Conservation (phyloP, 2,888 invertebrate species). For the Scrobipalpa costella region DNA sequence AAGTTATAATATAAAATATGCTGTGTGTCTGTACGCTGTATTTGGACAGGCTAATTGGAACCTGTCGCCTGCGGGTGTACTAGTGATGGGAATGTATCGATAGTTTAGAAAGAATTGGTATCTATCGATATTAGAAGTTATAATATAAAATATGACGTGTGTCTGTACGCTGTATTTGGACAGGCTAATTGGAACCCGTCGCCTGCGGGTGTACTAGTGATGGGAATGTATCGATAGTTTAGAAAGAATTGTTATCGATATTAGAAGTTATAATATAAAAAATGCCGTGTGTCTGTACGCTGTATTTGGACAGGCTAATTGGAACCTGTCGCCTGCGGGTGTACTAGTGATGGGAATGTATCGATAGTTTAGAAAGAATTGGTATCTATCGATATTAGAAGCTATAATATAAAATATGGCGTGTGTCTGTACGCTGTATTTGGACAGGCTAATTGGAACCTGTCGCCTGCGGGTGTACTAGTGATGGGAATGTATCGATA, state of each 20-base stretch:
- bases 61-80: no score
- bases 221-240: conserved; percentile 31
- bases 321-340: no score
- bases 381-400: no score
- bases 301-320: no score
- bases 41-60: no score
- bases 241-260: not conserved
- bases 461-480: conserved; percentile 55
- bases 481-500: conserved; percentile 36
- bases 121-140: no score
- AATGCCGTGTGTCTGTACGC: no score
- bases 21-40: no score
- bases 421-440: conserved; percentile 38
- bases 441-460: conserved; percentile 63
- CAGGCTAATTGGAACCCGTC: conserved; percentile 65
- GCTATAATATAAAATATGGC: conserved; percentile 28
- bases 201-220: conserved; percentile 52
- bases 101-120: no score
- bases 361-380: not conserved
- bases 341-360: not conserved
- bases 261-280: not conserved
- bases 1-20: not conserved
- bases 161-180: conserved; percentile 41
- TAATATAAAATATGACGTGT: conserved; percentile 29
- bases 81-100: not conserved